phyloP scores from a whole-genome alignment of 2,797 vertebrate species.

The Enteromius trimaculatus region DNA sequence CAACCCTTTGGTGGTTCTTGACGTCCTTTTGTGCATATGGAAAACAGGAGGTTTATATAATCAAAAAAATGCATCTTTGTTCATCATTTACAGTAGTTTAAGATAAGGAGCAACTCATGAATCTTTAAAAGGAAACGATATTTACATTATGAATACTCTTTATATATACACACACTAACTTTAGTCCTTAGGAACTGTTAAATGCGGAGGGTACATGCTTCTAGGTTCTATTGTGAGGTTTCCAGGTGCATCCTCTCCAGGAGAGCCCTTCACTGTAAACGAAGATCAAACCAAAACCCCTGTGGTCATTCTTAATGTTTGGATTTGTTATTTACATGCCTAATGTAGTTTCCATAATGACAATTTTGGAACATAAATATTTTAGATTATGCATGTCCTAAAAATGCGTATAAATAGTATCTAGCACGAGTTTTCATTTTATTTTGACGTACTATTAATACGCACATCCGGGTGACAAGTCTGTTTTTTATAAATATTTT shows the following conservation, averaged over 20 bases:
- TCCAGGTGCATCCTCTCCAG: conserved; percentile 76
- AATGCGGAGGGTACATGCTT: conserved; percentile 59
- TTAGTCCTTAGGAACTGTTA: conserved; percentile 24
- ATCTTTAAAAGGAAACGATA: not conserved
- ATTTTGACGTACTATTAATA: no score
- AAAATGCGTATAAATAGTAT: no score
- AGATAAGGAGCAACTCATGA: not conserved
- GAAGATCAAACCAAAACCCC: not conserved
- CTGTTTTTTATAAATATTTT: not conserved
- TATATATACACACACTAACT: not conserved
- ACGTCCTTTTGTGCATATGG: conserved; percentile 71
- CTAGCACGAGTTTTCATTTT: no score
- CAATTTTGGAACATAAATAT: not conserved
- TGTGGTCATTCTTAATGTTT: conserved; percentile 12
- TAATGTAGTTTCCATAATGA: not conserved
- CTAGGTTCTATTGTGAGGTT: conserved; percentile 56
- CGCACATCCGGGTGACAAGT: no score
- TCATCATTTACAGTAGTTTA: conserved; percentile 27
- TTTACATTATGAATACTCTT: not conserved
- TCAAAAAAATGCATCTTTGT: conserved; percentile 20
- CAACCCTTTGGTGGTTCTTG: conserved; percentile 66
- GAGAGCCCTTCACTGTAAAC: conserved; percentile 8
- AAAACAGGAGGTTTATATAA: conserved; percentile 52
- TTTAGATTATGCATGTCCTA: not conserved
- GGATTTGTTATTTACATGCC: not conserved